Conservation (phyloP, 1,140 invertebrate species). For the Stenopsyche tienmushanensis region DNA sequence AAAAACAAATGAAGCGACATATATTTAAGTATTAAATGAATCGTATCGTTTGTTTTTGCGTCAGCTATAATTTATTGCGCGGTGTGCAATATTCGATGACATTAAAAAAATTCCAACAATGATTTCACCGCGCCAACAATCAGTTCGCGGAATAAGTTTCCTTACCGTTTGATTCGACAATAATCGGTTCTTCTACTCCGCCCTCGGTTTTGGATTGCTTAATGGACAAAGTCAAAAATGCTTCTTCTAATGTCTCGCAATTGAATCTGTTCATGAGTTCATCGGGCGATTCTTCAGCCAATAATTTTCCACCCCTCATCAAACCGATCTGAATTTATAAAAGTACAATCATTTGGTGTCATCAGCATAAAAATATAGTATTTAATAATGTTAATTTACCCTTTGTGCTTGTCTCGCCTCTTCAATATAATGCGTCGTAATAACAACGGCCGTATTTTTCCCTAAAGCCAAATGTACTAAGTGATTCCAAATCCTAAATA, state of each 20-base stretch:
- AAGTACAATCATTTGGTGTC: background rate
- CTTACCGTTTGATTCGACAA: conserved; percentile 31
- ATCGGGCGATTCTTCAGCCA: conserved; percentile 82
- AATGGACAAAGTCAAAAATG: conserved; percentile 69
- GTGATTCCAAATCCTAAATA: conserved; percentile 85
- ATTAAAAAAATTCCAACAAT: too few relatives aligned
- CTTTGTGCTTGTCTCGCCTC: conserved; percentile 82
- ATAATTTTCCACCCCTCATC: conserved; percentile 79
- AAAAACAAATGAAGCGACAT: too few relatives aligned
- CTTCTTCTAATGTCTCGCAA: conserved; percentile 70
- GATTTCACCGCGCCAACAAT: too few relatives aligned
- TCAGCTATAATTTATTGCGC: too few relatives aligned
- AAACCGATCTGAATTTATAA: conserved; percentile 72
- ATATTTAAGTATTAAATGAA: too few relatives aligned
- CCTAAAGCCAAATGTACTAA: conserved; percentile 71
- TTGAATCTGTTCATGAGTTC: conserved; percentile 64
- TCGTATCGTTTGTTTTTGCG: too few relatives aligned
- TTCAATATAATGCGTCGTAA: conserved; percentile 95
- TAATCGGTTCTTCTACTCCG: conserved; percentile 26
- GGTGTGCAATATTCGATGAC: too few relatives aligned
- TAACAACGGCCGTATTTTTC: conserved; percentile 73
- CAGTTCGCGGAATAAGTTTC: too few relatives aligned
- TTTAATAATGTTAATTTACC: conserved; percentile 55
- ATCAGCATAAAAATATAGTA: background rate
- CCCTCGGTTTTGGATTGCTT: conserved; percentile 57